A percentile compares a stretch with the other conserved stretches of the same genome.
These are phyloP conservation scores for Cossypha caffra DNA, from an alignment of 2,797 vertebrate genomes.

Conservation along the genomic window DNA sequence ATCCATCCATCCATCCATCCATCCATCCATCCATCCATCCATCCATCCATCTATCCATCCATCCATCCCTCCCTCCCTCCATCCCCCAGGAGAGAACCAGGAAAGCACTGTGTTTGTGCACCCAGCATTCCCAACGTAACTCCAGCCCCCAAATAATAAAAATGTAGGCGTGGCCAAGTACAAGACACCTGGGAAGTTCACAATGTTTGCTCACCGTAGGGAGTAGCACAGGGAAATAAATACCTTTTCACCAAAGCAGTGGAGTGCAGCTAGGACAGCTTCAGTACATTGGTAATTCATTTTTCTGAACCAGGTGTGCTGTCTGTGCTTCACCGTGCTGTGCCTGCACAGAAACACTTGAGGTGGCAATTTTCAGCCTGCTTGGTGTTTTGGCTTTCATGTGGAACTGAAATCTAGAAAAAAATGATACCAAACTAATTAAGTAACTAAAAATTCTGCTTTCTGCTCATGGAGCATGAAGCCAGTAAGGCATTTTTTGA, in stretches of 20 bases:
- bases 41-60: too few relatives aligned
- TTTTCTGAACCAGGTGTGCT: accelerated
- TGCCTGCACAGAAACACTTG: neutral
- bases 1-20: too few relatives aligned
- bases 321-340: too few relatives aligned
- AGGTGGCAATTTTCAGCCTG: neutral
- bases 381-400: neutral
- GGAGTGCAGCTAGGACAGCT: accelerated
- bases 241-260: neutral
- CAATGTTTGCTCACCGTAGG: accelerated
- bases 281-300: neutral
- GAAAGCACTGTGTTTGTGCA: accelerated
- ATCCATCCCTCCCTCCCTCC: too few relatives aligned
- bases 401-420: neutral
- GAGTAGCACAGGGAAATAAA: neutral
- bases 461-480: accelerated
- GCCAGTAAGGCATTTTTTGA: neutral
- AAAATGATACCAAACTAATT: neutral
- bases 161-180: accelerated
- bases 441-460: neutral
- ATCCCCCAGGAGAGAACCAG: neutral
- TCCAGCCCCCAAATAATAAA: neutral
- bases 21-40: too few relatives aligned
- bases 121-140: neutral
- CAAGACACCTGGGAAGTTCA: neutral